These are phyloP conservation scores for Ostrea edulis DNA, from an alignment of 1,140 invertebrate genomes.

Conservation along the genomic window DNA sequence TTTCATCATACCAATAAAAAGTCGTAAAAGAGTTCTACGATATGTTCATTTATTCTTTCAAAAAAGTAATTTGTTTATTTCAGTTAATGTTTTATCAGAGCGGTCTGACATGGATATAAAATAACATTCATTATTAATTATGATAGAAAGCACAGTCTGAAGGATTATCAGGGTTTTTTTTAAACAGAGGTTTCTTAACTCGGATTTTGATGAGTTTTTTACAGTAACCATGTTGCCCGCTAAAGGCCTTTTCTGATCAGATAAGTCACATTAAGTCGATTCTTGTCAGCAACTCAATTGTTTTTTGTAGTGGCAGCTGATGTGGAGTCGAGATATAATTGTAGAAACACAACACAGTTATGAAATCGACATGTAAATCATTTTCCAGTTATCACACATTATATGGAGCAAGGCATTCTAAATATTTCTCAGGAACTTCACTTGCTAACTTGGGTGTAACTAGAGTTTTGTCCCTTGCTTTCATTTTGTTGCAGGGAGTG, in stretches of 20 bases:
- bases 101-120: conserved; percentile 26
- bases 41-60: neutral
- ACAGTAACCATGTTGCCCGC: conserved; percentile 37
- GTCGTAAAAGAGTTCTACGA: neutral
- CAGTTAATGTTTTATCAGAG: conserved; percentile 11
- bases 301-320: conserved; percentile 30
- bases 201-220: conserved; percentile 28
- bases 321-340: conserved; percentile 27
- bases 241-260: conserved; percentile 15
- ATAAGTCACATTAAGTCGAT: conserved; percentile 26
- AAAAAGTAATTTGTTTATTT: conserved; percentile 30
- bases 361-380: conserved; percentile 33
- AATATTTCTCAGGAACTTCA: neutral
- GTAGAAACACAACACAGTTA: conserved; percentile 29
- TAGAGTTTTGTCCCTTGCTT: neutral
- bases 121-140: conserved; percentile 38
- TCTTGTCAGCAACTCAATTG: conserved; percentile 30
- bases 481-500: neutral
- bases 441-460: neutral
- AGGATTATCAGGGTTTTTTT: neutral
- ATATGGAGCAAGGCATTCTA: neutral
- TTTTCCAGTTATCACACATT: conserved; percentile 31
- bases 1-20: neutral
- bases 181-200: neutral
- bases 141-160: conserved; percentile 14